Evolutionary conservation across 2,888 invertebrate species (phyloP).

Genomic region (Macrophya alboannulata): DNA sequence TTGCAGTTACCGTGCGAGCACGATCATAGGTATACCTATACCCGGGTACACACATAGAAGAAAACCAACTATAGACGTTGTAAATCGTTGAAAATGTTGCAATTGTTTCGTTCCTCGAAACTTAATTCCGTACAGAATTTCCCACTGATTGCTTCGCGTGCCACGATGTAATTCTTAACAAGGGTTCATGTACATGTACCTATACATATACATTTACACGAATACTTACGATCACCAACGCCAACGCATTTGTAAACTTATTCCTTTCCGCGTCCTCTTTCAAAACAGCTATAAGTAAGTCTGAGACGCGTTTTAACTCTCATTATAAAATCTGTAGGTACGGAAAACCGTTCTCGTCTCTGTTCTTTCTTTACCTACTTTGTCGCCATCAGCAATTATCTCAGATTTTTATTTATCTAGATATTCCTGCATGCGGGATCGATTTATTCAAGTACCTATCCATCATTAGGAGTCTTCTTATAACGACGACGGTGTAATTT

Average conservation of each 20-base stretch:
- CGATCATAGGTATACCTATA: not conserved
- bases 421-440: not conserved
- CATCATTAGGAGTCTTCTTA: slow-evolving; percentile 15
- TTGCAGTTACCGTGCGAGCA: not conserved
- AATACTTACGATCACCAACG: not conserved
- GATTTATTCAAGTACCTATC: slow-evolving; percentile 18
- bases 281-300: not conserved
- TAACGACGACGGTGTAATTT: slow-evolving; percentile 10
- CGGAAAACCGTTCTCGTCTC: not conserved
- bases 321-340: not conserved
- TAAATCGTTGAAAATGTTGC: slow-evolving; percentile 42
- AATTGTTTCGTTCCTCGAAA: slow-evolving; percentile 26
- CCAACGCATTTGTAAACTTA: not conserved
- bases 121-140: slow-evolving; percentile 21
- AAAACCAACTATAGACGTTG: not conserved
- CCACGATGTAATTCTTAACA: slow-evolving; percentile 4
- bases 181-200: not conserved
- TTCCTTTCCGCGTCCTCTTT: not conserved
- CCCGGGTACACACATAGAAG: too few relatives aligned
- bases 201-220: not conserved
- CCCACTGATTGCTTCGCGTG: slow-evolving; percentile 26
- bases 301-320: not conserved
- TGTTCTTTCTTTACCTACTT: not conserved
- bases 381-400: not conserved
- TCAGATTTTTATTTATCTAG: not conserved